Percentiles rank a stretch among this genome's conserved stretches.
phyloP scores from a whole-genome alignment of 2,888 invertebrate species.

The Leptopterna dolabrata region DNA sequence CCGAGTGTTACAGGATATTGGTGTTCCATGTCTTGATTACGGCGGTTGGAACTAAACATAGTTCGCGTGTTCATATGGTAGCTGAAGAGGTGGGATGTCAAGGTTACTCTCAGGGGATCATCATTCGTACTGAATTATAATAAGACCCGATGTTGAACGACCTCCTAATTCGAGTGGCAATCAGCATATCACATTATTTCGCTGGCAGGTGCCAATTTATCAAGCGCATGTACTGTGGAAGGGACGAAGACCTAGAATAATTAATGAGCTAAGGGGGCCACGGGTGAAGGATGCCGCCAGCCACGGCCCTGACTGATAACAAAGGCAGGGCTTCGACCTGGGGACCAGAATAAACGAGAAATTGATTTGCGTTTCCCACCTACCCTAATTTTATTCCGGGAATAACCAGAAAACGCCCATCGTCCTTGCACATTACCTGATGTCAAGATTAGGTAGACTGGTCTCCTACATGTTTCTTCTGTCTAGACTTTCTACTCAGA shows the following conservation, averaged over 20 bases:
- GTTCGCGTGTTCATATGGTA: neutral
- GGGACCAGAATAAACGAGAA: neutral
- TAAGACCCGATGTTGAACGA: constrained; percentile 23
- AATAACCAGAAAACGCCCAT: too few relatives aligned
- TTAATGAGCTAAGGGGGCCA: constrained; percentile 19
- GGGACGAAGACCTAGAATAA: constrained; percentile 24
- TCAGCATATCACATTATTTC: constrained; percentile 33
- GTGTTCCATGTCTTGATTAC: neutral
- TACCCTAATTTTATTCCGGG: neutral
- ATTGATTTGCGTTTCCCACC: neutral
- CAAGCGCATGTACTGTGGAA: neutral
- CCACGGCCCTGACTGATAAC: constrained; percentile 6
- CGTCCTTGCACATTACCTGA: too few relatives aligned
- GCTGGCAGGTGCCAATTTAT: constrained; percentile 43
- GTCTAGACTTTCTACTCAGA: too few relatives aligned
- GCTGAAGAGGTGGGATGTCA: neutral
- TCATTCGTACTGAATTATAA: constrained; percentile 34
- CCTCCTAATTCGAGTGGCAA: constrained; percentile 4
- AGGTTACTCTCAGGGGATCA: constrained; percentile 28
- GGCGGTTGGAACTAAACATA: neutral
- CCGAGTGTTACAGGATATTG: too few relatives aligned
- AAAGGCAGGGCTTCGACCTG: neutral
- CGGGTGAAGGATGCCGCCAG: neutral
- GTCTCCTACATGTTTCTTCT: too few relatives aligned
- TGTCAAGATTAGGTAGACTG: too few relatives aligned